Conservation (phyloP, 2,797 vertebrate genomes). For the Nothura maculosa region DNA sequence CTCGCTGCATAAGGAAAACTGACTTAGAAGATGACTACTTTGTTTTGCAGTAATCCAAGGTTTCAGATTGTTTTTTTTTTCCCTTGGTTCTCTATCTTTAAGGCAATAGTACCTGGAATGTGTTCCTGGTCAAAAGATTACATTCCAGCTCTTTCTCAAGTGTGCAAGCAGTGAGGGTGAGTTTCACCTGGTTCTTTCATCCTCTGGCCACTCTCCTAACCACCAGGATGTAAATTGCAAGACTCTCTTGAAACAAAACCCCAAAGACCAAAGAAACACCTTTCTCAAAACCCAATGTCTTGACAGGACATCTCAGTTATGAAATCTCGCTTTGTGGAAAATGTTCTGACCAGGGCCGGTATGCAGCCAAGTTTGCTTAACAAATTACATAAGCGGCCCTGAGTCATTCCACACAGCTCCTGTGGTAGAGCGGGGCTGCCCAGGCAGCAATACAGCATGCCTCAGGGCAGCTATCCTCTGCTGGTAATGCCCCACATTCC, state of each 20-base stretch:
- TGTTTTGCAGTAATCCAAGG: slow-evolving; percentile 42
- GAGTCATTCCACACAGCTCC: neutral
- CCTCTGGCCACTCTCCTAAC: neutral
- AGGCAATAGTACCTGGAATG: neutral
- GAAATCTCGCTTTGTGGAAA: slow-evolving; percentile 18
- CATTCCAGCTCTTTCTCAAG: neutral
- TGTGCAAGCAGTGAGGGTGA: neutral
- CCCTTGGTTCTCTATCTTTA: neutral
- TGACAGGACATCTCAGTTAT: slow-evolving; percentile 10
- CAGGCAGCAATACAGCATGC: neutral
- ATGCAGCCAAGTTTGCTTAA: slow-evolving; percentile 4
- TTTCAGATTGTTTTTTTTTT: slow-evolving; percentile 22
- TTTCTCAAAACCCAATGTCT: slow-evolving; percentile 15
- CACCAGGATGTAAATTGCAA: neutral
- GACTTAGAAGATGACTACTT: slow-evolving; percentile 36
- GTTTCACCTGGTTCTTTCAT: slow-evolving; percentile 27
- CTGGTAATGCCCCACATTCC: neutral
- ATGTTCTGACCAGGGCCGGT: neutral
- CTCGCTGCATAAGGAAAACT: slow-evolving; percentile 25
- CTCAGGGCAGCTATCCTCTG: neutral
- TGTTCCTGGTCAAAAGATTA: neutral
- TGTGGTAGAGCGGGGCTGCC: neutral
- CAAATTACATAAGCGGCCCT: neutral
- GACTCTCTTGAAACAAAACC: neutral
- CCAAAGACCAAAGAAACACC: no score